A percentile compares a stretch with the other conserved stretches of the same genome.
These are phyloP conservation scores for Acleris laterana DNA, from an alignment of 2,888 invertebrate species.

Conservation along the genomic window DNA sequence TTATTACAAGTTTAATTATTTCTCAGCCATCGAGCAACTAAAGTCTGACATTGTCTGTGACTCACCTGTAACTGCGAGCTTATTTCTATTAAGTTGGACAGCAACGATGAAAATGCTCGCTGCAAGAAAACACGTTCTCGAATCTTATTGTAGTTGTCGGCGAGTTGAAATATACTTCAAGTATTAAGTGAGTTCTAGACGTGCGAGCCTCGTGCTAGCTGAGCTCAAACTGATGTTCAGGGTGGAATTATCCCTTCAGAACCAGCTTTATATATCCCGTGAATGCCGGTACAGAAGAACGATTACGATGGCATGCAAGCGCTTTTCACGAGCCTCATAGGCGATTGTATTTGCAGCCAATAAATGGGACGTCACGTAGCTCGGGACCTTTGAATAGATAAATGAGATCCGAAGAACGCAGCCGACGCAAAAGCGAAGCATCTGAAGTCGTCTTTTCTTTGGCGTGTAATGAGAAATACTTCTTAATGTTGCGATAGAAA, in stretches of 20 bases:
- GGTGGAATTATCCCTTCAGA: conserved; percentile 22
- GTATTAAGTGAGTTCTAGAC: conserved; percentile 30
- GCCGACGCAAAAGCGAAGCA: conserved; percentile 1
- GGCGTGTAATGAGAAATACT: no score
- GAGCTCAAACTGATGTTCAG: conserved; percentile 42
- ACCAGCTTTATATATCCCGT: conserved; percentile 50
- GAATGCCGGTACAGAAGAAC: conserved; percentile 57
- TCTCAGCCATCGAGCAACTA: conserved; percentile 22
- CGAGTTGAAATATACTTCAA: background rate
- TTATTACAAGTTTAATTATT: conserved; percentile 42
- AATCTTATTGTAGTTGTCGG: background rate
- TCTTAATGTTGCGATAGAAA: no score
- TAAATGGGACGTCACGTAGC: conserved; percentile 44
- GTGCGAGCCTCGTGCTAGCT: conserved; percentile 45
- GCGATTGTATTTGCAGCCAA: conserved; percentile 63
- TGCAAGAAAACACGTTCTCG: conserved; percentile 7
- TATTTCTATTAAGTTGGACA: conserved; percentile 19
- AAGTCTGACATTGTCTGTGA: conserved; percentile 26
- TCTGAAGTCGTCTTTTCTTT: conserved; percentile 14
- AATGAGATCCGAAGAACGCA: conserved; percentile 25
- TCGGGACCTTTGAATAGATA: conserved; percentile 23
- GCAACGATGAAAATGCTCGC: conserved; percentile 43
- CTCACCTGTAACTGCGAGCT: conserved; percentile 18
- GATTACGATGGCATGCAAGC: conserved; percentile 55
- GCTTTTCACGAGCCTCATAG: conserved; percentile 51